phyloP scores from a whole-genome alignment of 1,140 invertebrate genomes.

The Colletes gigas region DNA sequence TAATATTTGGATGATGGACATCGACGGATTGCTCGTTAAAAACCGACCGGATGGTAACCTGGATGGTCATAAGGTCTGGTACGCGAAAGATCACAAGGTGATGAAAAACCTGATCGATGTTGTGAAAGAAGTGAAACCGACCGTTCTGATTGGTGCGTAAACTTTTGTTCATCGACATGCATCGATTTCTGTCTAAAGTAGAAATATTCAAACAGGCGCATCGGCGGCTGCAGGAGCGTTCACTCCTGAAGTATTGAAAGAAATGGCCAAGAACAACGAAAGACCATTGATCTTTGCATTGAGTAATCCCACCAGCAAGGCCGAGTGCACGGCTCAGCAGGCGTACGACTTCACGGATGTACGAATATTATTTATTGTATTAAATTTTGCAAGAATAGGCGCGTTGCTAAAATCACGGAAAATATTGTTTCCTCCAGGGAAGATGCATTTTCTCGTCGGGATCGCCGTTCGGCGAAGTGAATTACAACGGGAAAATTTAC shows the following conservation, averaged over 20 bases:
- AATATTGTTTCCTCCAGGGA: constrained; percentile 83
- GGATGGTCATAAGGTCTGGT: constrained; percentile 89
- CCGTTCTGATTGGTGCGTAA: constrained; percentile 89
- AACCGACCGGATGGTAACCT: constrained; percentile 87
- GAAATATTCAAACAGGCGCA: constrained; percentile 83
- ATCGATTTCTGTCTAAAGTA: constrained; percentile 40
- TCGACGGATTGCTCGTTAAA: constrained; percentile 90
- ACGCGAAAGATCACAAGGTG: constrained; percentile 91
- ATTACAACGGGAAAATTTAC: constrained; percentile 89
- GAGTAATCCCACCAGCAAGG: constrained; percentile 97
- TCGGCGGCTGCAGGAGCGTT: constrained; percentile 94
- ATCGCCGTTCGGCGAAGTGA: constrained; percentile 93
- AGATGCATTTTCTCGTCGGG: constrained; percentile 95
- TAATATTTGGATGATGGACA: constrained; percentile 95
- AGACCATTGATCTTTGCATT: constrained; percentile 96
- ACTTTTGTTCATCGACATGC: constrained; percentile 17
- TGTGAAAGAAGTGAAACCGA: constrained; percentile 91
- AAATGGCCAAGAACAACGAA: constrained; percentile 93
- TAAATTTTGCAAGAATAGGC: background rate
- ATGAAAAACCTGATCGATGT: constrained; percentile 90
- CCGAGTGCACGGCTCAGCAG: constrained; percentile 97
- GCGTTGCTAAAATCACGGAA: background rate
- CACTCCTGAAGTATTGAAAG: constrained; percentile 90
- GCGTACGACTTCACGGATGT: constrained; percentile 93
- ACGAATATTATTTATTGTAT: background rate